Evolutionary conservation across 2,113 vertebrate genomes (phyloP), one percentile per base, ranked within the genome.

Genomic region (Plecotus auritus): DNA sequence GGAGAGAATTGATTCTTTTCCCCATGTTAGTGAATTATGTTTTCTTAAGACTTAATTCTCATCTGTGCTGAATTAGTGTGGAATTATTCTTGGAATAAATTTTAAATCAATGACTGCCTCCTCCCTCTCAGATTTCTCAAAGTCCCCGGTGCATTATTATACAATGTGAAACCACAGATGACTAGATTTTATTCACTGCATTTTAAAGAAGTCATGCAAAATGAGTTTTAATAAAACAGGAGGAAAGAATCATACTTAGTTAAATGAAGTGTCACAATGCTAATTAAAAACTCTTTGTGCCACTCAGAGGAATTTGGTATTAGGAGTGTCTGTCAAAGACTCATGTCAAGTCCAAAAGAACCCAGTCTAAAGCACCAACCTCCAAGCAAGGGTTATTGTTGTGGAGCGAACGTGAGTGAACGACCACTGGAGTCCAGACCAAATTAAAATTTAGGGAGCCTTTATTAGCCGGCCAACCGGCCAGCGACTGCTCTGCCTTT

Each of bases 21-120:
- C 56, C 90, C 40, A 26, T 94, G 35, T 84, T 81, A 89, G 86
- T 88, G 78, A 88, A 95, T 86, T 96, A 81, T 72, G 85, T 95
- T 88, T 96, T 95, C 51, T 96, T 59, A 95, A 94, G 51, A 49
- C 18, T 88, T 89, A 67, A 74, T 92, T 96, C 72, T 95, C 94
- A 95, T 94, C 90, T 96, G 82, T 92, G 56, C 69, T 95, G 86
- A 95, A 93, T 94, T 96, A 95, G 80, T 93, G 59, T 81, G 72
- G 59, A 96, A 96, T 96, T 96, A 95, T 95, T 96, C 64, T 83
- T 93, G 82, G 85, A 96, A 95, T 92, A 74, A 96, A 91, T 91
- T 89, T 94, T 56, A 94, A 94, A 93, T 73, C 70, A 92, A n/a
- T 89, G 90, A 47, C 56, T 78, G 32, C n/a, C 9, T 54, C 66